These are phyloP conservation scores for Malthinus seriepunctatus DNA, from an alignment of 2,888 invertebrate species.

Conservation along the genomic window DNA sequence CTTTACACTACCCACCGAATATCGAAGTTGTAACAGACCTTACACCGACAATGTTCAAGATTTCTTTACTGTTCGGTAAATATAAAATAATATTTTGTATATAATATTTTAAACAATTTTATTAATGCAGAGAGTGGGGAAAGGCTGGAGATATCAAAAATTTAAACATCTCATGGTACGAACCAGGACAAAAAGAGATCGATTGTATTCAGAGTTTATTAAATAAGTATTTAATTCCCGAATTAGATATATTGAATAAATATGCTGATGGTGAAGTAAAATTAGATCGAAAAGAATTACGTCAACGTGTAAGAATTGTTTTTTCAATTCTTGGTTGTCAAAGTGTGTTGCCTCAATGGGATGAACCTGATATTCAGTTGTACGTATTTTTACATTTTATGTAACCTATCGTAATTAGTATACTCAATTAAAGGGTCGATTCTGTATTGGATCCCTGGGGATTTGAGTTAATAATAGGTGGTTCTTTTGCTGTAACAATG, in stretches of 20 bases:
- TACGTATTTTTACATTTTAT: slow-evolving; percentile 52
- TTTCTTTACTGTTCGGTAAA: slow-evolving; percentile 68
- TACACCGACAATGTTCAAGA: slow-evolving; percentile 68
- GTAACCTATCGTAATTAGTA: not conserved
- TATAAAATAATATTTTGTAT: not conserved
- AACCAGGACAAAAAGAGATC: slow-evolving; percentile 73
- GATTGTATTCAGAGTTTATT: slow-evolving; percentile 67
- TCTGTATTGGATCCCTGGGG: slow-evolving; percentile 60
- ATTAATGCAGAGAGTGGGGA: slow-evolving; percentile 74
- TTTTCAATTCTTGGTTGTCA: slow-evolving; percentile 68
- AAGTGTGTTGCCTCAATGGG: slow-evolving; percentile 70
- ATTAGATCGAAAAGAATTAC: slow-evolving; percentile 68
- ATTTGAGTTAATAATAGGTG: slow-evolving; percentile 58
- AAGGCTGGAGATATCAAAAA: slow-evolving; percentile 67
- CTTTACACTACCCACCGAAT: slow-evolving; percentile 64
- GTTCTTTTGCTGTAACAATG: slow-evolving; percentile 52
- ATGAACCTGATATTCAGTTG: slow-evolving; percentile 63
- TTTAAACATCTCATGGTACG: slow-evolving; percentile 75
- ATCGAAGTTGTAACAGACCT: slow-evolving; percentile 63
- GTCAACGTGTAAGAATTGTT: slow-evolving; percentile 69
- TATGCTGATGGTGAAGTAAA: slow-evolving; percentile 59
- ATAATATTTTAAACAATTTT: not conserved
- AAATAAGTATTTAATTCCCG: slow-evolving; percentile 67
- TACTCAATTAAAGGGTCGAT: slow-evolving; percentile 57
- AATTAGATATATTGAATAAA: slow-evolving; percentile 62